phyloP scores from a whole-genome alignment of 2,113 vertebrate genomes.

The Limanda limanda region DNA sequence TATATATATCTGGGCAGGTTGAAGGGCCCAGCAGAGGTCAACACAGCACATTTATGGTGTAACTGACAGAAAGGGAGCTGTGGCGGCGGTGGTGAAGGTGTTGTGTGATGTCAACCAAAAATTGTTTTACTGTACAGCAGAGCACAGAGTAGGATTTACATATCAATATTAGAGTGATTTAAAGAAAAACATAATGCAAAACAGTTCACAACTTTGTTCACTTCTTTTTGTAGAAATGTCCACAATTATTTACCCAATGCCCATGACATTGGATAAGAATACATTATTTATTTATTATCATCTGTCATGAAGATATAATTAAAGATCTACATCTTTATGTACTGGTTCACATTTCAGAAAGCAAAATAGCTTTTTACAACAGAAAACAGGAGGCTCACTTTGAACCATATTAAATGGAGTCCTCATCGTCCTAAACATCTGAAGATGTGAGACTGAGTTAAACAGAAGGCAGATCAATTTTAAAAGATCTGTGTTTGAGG shows the following conservation, averaged over 20 bases:
- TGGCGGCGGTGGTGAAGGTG: not conserved
- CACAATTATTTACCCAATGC: not conserved
- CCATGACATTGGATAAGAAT: not conserved
- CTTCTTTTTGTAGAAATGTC: not conserved
- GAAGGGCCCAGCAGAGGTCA: not conserved
- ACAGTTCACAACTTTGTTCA: too few relatives aligned
- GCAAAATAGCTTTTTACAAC: too few relatives aligned
- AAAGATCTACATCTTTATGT: too few relatives aligned
- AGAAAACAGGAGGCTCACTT: not conserved
- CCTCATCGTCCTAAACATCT: not conserved
- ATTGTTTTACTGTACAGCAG: not conserved
- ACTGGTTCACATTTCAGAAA: too few relatives aligned
- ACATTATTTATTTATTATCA: not conserved
- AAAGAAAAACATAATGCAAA: not conserved
- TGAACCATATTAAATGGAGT: not conserved
- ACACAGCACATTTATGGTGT: slow-evolving; percentile 3
- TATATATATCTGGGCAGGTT: not conserved
- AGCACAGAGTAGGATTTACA: not conserved
- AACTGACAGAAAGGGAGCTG: not conserved
- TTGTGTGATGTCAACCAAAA: not conserved
- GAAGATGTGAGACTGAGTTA: not conserved
- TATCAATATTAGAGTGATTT: not conserved
- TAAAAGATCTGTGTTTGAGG: too few relatives aligned
- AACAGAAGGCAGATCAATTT: too few relatives aligned
- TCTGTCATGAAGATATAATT: not conserved